These are phyloP conservation scores for Ennomos fuscantarius DNA, from an alignment of 2,888 invertebrate genomes.

Conservation along the genomic window DNA sequence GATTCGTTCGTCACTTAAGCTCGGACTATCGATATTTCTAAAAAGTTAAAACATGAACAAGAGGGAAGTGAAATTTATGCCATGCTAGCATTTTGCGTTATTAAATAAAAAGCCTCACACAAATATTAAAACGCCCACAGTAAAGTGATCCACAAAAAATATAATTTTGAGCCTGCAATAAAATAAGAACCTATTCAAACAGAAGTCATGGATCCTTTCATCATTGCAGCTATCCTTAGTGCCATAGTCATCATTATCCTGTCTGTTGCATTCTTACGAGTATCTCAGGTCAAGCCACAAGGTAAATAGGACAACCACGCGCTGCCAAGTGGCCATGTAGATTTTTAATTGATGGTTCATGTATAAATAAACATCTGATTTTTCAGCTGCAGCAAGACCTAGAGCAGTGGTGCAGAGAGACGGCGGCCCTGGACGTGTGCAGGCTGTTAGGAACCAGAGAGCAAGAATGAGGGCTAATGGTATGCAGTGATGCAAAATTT, in stretches of 20 bases:
- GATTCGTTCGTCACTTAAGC: too few relatives aligned
- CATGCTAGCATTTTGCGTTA: too few relatives aligned
- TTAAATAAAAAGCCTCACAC: neutral
- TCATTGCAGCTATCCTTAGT: slow-evolving; percentile 74
- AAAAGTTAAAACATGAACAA: slow-evolving; percentile 1
- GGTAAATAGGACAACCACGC: slow-evolving; percentile 48
- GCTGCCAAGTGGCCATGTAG: neutral
- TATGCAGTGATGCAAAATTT: slow-evolving; percentile 40
- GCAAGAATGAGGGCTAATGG: slow-evolving; percentile 87
- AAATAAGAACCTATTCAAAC: neutral
- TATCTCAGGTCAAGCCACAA: slow-evolving; percentile 65
- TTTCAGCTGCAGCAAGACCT: slow-evolving; percentile 63
- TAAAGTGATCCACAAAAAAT: neutral
- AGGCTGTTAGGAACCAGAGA: slow-evolving; percentile 90
- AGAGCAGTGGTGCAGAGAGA: slow-evolving; percentile 74
- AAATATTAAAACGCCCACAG: neutral
- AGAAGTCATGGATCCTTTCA: slow-evolving; percentile 71
- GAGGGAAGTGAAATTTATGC: neutral
- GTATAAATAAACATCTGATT: neutral
- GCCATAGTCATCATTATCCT: slow-evolving; percentile 68
- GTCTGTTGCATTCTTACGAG: slow-evolving; percentile 64
- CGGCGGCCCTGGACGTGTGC: slow-evolving; percentile 88
- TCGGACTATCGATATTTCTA: slow-evolving; percentile 35
- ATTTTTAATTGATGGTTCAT: slow-evolving; percentile 7
- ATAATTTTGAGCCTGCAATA: neutral